These are phyloP conservation scores for Tridacna crocea DNA, from an alignment of 2,888 invertebrate genomes.

Conservation along the genomic window DNA sequence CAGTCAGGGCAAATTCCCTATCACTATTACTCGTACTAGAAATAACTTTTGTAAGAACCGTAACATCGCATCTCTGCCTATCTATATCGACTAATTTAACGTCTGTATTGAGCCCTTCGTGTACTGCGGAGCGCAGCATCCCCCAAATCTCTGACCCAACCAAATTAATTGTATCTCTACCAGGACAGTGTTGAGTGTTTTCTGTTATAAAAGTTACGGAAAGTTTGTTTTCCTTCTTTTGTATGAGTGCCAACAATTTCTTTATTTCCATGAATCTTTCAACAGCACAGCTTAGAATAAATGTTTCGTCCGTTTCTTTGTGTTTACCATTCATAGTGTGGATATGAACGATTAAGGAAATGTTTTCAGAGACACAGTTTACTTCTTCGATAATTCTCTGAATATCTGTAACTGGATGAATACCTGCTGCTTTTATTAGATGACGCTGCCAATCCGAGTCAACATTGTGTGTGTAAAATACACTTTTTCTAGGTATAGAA, in stretches of 20 bases:
- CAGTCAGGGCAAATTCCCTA: not conserved
- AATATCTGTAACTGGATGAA: not conserved
- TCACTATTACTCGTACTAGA: not conserved
- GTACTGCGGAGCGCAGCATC: slow-evolving; percentile 42
- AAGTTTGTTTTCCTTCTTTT: not conserved
- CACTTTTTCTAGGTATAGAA: not conserved
- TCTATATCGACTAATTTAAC: slow-evolving; percentile 40
- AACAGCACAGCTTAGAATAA: not conserved
- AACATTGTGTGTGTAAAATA: not conserved
- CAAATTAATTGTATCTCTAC: slow-evolving; percentile 2
- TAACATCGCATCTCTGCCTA: not conserved
- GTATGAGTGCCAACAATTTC: not conserved
- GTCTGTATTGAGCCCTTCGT: slow-evolving; percentile 11
- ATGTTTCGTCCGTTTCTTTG: not conserved
- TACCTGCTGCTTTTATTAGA: not conserved
- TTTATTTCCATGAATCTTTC: not conserved
- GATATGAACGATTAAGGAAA: not conserved
- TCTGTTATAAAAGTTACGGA: slow-evolving; percentile 41
- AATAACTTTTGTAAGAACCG: not conserved
- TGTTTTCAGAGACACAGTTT: not conserved
- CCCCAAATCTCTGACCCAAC: slow-evolving; percentile 62
- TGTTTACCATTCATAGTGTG: not conserved
- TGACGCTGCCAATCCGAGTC: not conserved
- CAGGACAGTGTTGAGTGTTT: slow-evolving; percentile 26
- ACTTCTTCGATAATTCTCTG: not conserved